Percentiles rank a stretch among this genome's conserved stretches.
phyloP scores from a whole-genome alignment of 2,113 vertebrate species.

The Cyprinodon variegatus region DNA sequence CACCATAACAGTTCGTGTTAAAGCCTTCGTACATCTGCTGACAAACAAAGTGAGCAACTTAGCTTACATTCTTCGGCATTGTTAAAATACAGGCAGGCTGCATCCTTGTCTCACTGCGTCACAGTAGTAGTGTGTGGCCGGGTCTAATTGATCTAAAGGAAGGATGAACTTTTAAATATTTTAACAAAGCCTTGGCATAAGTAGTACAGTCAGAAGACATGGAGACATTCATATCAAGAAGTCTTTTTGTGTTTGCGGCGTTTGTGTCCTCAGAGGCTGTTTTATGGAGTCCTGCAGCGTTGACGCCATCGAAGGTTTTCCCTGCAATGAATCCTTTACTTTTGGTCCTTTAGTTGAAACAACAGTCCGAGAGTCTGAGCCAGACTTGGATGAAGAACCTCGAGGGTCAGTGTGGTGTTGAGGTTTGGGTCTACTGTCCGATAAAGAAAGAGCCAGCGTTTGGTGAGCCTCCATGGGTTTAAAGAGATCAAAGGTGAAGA shows the following conservation, averaged over 20 bases:
- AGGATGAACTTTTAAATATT: constrained; percentile 75
- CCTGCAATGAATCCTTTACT: constrained; percentile 78
- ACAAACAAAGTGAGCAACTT: constrained; percentile 76
- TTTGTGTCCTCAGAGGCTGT: constrained; percentile 82
- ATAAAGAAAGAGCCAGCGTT: constrained; percentile 65
- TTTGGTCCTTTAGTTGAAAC: constrained; percentile 80
- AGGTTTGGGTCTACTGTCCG: constrained; percentile 61
- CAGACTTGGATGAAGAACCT: constrained; percentile 59
- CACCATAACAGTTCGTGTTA: constrained; percentile 64
- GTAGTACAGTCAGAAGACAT: constrained; percentile 80
- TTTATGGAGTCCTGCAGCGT: constrained; percentile 70
- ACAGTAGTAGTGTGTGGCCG: constrained; percentile 3
- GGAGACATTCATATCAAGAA: constrained; percentile 85
- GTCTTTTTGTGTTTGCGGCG: constrained; percentile 87
- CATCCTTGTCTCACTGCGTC: constrained; percentile 35
- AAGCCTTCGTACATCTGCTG: constrained; percentile 75
- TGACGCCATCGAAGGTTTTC: constrained; percentile 73
- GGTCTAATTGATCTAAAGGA: constrained; percentile 14
- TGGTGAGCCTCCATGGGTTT: constrained; percentile 75
- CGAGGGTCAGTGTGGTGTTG: constrained; percentile 68
- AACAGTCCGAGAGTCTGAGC: constrained; percentile 67
- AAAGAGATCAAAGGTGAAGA: constrained; percentile 77
- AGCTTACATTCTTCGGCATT: constrained; percentile 73
- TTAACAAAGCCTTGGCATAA: constrained; percentile 65
- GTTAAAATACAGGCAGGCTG: constrained; percentile 57